phyloP scores from a whole-genome alignment of 1,140 invertebrate genomes.

The Orchesella cincta region DNA sequence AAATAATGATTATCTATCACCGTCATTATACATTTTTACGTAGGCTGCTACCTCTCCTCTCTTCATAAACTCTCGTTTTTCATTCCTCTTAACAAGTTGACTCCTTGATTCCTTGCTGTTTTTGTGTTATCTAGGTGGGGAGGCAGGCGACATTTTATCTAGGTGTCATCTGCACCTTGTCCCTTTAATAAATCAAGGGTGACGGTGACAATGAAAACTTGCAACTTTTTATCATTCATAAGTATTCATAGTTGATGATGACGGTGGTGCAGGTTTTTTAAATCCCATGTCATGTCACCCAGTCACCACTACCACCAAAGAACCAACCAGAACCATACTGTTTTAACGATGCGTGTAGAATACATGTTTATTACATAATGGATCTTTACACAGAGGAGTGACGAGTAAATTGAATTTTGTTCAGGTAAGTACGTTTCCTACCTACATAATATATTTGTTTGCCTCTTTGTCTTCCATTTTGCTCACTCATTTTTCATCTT shows the following conservation, averaged over 20 bases:
- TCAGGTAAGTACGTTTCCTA: too few species aligned
- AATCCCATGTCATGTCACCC: not conserved
- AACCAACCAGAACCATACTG: not conserved
- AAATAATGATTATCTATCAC: constrained; percentile 2
- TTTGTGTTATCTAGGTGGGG: not conserved
- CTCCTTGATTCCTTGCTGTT: not conserved
- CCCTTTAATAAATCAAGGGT: constrained; percentile 2
- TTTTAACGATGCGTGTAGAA: too few species aligned
- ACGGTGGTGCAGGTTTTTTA: not conserved
- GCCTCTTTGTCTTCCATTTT: not conserved
- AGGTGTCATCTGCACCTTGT: constrained; percentile 9
- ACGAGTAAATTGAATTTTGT: not conserved
- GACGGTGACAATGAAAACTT: not conserved
- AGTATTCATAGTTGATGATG: not conserved
- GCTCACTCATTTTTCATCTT: constrained; percentile 3
- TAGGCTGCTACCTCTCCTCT: not conserved
- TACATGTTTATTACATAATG: too few species aligned
- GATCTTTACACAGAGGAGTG: too few species aligned
- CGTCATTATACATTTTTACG: not conserved
- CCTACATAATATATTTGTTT: too few species aligned
- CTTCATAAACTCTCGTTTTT: too few species aligned
- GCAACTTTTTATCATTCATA: not conserved
- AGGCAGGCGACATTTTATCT: constrained; percentile 18
- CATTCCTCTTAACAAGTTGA: too few species aligned
- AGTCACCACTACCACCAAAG: not conserved